Base-by-base conservation (phyloP, 2,113 vertebrate genomes). In the Chlorocebus sabaeus region DNA sequence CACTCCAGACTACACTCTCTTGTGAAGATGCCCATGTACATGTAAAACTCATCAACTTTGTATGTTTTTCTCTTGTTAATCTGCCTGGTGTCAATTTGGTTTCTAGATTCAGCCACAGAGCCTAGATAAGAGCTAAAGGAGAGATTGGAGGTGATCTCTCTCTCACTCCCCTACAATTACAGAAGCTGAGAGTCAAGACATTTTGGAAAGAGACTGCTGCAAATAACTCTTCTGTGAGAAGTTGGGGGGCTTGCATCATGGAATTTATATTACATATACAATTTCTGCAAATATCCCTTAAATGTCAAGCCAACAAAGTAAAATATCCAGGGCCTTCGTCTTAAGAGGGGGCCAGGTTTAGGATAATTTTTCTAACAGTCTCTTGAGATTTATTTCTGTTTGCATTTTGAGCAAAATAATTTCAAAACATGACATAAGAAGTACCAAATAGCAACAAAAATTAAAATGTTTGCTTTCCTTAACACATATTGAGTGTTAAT, bases 241-340 rank as follows among this genome's bases (percentile, higher is more conserved):
- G 20, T 13, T 96, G 35, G 1, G 27, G 20, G 1, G 3, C 6
- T 50, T 79, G 13, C 2, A 2, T 17, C 10, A 50, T 61, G 20
- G 25, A 30, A 59, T 80, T 87, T 90, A 90, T 3, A 50, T 92
- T 11, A 57, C 14, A 16, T 35, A 48, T 64, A 87, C 72, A 97
- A 50, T 83, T 32, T 93, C 25, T 12, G 78, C 35, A 87, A 35
- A 55, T 73, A 73, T 96, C 25, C 8, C 50, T 92, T 83, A 83
- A 72, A 89, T 57, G 13, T 82, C 38, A 78, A 38, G 8, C 16
- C 59, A 85, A 32, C 1, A 52, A 73, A 30, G 6, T 73, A 55
- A 85, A 96, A 61, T 70, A 81, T 59, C 50, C 20, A 73, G 5
- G 92, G 13, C 5, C 59, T 97, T 97, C 13, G 84, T 90, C 97